Evolutionary conservation across 2,888 invertebrate species (phyloP).

Genomic region (Embidobia sp.): DNA sequence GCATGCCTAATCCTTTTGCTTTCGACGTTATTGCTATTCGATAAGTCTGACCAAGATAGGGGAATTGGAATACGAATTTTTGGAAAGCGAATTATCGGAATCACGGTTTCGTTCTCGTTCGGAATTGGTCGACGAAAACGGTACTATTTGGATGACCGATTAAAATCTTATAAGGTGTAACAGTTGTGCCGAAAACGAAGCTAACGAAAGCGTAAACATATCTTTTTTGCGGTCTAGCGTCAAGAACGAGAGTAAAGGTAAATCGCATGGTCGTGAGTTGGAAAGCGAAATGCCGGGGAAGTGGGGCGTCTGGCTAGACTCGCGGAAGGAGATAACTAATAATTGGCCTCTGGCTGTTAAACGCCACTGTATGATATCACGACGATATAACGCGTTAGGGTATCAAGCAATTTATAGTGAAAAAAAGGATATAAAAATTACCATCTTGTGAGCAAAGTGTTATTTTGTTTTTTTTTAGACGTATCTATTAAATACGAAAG

Average conservation of each 20-base stretch:
- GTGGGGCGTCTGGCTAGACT: constrained; percentile 17
- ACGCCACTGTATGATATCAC: constrained; percentile 50
- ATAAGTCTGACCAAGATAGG: constrained; percentile 48
- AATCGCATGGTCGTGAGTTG: constrained; percentile 46
- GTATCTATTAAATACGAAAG: no score
- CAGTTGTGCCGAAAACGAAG: constrained; percentile 29
- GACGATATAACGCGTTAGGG: constrained; percentile 60
- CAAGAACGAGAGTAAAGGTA: constrained; percentile 40
- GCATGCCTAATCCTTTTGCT: constrained; percentile 56
- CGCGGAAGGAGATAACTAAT: constrained; percentile 59
- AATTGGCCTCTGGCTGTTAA: constrained; percentile 34
- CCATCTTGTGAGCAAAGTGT: no score
- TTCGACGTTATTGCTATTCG: constrained; percentile 56
- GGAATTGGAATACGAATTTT: constrained; percentile 38
- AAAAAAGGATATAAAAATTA: no score
- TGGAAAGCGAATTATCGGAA: constrained; percentile 9
- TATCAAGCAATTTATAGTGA: constrained; percentile 65
- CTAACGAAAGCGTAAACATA: constrained; percentile 53
- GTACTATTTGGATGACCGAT: constrained; percentile 5
- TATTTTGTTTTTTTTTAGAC: no score
- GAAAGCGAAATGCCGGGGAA: constrained; percentile 53
- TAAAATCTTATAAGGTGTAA: constrained; percentile 10
- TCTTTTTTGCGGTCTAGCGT: constrained; percentile 27
- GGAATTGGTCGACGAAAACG: background rate
- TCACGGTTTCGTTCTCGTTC: no score